Base-by-base conservation (phyloP, 2,113 vertebrate genomes). In the Mirza zaza region DNA sequence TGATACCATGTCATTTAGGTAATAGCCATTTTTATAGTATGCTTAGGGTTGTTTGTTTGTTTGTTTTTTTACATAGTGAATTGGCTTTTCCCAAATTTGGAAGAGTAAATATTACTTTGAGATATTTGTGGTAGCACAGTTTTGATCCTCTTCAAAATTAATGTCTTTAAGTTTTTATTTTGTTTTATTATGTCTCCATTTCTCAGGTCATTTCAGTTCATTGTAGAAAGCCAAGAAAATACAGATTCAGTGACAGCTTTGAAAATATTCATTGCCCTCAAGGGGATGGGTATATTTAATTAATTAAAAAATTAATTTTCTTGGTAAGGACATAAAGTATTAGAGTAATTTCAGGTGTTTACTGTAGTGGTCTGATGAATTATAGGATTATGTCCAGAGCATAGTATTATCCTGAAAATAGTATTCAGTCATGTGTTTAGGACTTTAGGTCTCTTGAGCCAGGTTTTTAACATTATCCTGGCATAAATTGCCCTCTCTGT, bases 161-260 rank as follows among this genome's bases (percentile, higher is more conserved):
- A 75, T 75, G 12, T 85, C 36, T 89, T 94, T 59, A 70, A 36
- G 48, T 45, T 86, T 88, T 61, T 76, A 25, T 90, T 57, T 57
- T 85, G 36, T 42, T 90, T 67, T 82, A 39, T 61, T 71, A 59
- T 90, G 6, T 50, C 29, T 92, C 92, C 70, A 87, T 82, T 94
- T 92, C 34, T 90, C 29, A 68, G 39, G 32, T 90, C 68, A 84
- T 90, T 68, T 71, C n/a, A 59, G 15, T 94, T 96, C 29, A 67
- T n/a, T 94, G 25, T 88, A 68, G 77, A 63, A 91, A 82, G 34
- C 34, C 25, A 89, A 90, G 68, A 93, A 93, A 84, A 85, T 76
- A 39, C 20, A 87, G 36, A 59, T 50, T 27, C 39, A 89, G 25
- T 1, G 18, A 48, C 21, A 68, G 34, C 67, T 94, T 79, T 93